Evolutionary conservation across 2,113 vertebrate genomes (phyloP).

Genomic region (Neopipo cinnamomea): DNA sequence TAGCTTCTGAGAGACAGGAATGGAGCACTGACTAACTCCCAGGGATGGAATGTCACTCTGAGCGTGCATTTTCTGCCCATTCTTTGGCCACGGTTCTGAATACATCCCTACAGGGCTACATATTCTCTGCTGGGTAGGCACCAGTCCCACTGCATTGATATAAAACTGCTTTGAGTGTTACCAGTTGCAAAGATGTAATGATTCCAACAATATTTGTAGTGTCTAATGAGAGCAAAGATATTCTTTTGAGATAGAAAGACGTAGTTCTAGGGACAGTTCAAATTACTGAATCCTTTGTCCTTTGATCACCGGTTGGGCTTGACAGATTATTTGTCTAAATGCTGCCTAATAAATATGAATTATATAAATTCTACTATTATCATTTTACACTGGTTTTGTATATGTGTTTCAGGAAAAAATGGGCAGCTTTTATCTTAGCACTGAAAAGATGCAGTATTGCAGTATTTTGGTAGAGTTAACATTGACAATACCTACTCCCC

Average conservation of each 20-base stretch:
- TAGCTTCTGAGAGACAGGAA: background rate
- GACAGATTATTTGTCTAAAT: background rate
- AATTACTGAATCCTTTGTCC: background rate
- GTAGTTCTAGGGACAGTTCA: background rate
- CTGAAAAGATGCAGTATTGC: background rate
- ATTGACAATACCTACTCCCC: background rate
- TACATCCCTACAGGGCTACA: background rate
- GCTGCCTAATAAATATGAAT: background rate
- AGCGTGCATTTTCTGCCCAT: background rate
- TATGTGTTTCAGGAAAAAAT: background rate
- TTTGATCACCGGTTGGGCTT: background rate
- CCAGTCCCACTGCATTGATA: background rate
- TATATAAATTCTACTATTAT: background rate
- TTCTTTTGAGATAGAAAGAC: constrained; percentile 9
- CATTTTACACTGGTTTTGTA: background rate
- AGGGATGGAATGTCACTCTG: background rate
- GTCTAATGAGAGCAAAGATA: background rate
- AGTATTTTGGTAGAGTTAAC: background rate
- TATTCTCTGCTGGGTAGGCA: background rate
- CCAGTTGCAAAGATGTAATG: background rate
- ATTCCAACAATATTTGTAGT: background rate
- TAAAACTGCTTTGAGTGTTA: background rate
- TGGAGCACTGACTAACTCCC: background rate
- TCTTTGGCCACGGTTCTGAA: background rate
- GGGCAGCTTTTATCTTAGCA: background rate